Base-by-base conservation (phyloP, 2,888 invertebrate genomes). In the Flexamia atlantica region DNA sequence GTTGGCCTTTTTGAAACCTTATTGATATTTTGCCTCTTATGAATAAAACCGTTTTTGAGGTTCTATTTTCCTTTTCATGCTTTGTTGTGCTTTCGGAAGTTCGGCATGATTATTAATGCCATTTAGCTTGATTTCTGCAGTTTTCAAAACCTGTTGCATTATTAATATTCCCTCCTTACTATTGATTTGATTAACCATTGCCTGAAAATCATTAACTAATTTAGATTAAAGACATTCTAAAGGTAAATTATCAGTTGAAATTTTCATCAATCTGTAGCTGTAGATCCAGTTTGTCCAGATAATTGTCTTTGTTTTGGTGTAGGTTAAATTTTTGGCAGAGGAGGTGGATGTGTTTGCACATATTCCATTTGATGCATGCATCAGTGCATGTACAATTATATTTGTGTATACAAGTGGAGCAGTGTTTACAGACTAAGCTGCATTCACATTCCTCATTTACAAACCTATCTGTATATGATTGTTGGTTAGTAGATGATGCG, bases 331-430 rank as follows among this genome's bases (percentile, higher is more conserved):
- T 64, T 25, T 12, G 64, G 25, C 64, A 64, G 25, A 79, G 17
- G 12, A 81, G 12, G 36, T 81, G 60, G 1, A 81, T 81, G 30
- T 81, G 81, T 17, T 81, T 81, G 20, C 81, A 81, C 81, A 81
- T 81, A 36, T 81, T 81, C 36, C 60, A 60, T 28, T 81, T 81
- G 10, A 81, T 60, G 12, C 57, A 81, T 20, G 57, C 60, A 30
- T 81, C 81, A 36, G 32, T 23, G 36, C 81, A 81, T 10, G 81
- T 60, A 23, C 81, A 81, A 5, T 20, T 60, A 32, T 57, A 81
- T 36, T 60, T 60, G 50, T 81, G 81, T 3, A 81, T 50, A 32
- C 81, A 81, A 9, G 81, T 32, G 20, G 46, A 32, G 53, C 81
- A 81, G 20, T 81, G 32, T 20, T 28, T 28, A 30, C 32, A 81